Conservation (phyloP, 2,797 vertebrate species). For the Acanthopagrus latus region DNA sequence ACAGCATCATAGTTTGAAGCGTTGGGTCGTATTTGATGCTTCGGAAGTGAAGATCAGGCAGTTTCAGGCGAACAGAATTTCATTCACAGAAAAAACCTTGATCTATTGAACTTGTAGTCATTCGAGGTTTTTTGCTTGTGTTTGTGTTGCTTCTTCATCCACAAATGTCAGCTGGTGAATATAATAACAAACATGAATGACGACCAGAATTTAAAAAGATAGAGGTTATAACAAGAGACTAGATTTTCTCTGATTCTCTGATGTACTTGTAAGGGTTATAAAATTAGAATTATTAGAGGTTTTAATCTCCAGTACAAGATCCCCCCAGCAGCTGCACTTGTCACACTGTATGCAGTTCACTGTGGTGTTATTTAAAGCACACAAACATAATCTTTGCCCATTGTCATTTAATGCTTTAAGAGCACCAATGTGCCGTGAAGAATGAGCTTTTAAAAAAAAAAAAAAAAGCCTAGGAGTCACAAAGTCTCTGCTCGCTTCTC, state of each 20-base stretch:
- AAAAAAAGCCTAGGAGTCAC: slow-evolving; percentile 14
- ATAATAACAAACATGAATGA: slow-evolving; percentile 11
- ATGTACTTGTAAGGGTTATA: background rate
- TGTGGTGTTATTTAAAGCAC: slow-evolving; percentile 48
- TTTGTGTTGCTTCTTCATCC: background rate
- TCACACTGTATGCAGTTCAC: slow-evolving; percentile 2
- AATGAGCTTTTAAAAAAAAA: slow-evolving; percentile 34
- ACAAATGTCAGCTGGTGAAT: background rate
- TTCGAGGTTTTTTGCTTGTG: background rate
- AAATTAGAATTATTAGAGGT: background rate
- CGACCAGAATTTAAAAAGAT: background rate
- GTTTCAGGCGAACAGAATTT: no score
- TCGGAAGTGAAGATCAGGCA: no score
- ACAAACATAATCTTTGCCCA: slow-evolving; percentile 20
- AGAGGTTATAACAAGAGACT: background rate
- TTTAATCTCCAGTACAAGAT: background rate
- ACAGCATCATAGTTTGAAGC: no score
- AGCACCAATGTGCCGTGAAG: slow-evolving; percentile 50
- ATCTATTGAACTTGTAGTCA: no score
- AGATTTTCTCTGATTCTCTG: slow-evolving; percentile 15
- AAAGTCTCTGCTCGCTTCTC: slow-evolving; percentile 4
- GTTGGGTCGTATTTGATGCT: no score
- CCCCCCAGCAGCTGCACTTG: background rate
- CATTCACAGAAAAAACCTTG: no score
- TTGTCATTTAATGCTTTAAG: slow-evolving; percentile 47